These are phyloP conservation scores for Anguilla megastoma DNA, from an alignment of 2,797 vertebrate genomes.

Conservation along the genomic window DNA sequence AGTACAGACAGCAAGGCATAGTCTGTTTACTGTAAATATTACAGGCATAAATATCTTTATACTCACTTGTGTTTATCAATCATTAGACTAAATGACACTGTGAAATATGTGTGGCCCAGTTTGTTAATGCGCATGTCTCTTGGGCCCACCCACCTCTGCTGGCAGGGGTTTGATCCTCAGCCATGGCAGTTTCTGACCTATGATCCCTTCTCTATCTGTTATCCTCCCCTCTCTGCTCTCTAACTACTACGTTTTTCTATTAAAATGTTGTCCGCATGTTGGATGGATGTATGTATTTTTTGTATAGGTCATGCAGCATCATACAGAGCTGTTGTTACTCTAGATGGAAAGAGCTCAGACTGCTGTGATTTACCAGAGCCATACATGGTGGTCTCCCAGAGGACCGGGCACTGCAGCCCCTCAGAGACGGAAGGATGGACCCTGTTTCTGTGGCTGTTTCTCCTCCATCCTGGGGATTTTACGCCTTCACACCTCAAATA, in stretches of 20 bases:
- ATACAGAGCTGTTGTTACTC: background rate
- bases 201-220: too few species aligned
- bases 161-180: too few species aligned
- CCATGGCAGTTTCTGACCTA: too few species aligned
- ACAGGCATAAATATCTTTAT: too few species aligned
- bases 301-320: background rate
- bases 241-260: background rate
- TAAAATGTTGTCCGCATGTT: background rate
- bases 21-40: too few species aligned
- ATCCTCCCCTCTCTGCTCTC: background rate
- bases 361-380: constrained; percentile 3
- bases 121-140: too few species aligned
- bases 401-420: background rate
- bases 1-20: too few species aligned
- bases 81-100: too few species aligned
- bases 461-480: constrained; percentile 53
- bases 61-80: too few species aligned
- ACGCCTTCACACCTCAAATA: constrained; percentile 60
- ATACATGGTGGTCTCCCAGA: background rate
- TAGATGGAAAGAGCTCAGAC: background rate
- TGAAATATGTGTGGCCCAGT: too few species aligned
- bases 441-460: constrained; percentile 31
- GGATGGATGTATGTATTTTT: background rate
- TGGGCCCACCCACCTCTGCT: too few species aligned
- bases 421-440: background rate